Evolutionary conservation across 2,113 vertebrate genomes (phyloP).

Genomic region (Python bivittatus): DNA sequence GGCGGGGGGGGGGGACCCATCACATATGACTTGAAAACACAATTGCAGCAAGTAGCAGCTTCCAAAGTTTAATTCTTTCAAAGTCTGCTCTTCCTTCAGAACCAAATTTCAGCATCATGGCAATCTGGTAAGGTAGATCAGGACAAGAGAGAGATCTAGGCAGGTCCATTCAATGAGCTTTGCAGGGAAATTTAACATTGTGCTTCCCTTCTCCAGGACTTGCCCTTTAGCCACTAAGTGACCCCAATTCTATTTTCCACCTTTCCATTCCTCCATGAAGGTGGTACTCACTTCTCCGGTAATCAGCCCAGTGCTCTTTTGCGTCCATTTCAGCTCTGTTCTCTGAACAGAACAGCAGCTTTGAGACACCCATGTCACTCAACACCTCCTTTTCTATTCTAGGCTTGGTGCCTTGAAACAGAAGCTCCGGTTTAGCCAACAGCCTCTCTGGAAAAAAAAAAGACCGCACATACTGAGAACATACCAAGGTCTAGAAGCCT

Average conservation of each 20-base stretch:
- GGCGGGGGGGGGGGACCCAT: too few relatives aligned
- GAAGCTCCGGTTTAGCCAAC: neutral
- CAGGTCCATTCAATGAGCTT: neutral
- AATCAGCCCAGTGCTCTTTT: neutral
- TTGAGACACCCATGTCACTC: neutral
- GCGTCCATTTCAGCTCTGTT: neutral
- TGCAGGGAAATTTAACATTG: neutral
- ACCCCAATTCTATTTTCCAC: too few relatives aligned
- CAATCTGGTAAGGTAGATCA: neutral
- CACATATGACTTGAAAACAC: neutral
- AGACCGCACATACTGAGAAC: neutral
- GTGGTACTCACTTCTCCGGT: neutral
- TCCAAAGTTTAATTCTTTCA: neutral
- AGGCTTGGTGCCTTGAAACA: neutral
- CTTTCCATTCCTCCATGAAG: neutral
- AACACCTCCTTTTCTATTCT: neutral
- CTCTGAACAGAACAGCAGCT: neutral
- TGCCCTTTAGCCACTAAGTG: too few relatives aligned
- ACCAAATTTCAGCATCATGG: neutral
- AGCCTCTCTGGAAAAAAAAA: neutral
- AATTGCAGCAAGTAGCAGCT: neutral
- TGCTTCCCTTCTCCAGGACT: neutral
- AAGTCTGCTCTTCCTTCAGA: neutral
- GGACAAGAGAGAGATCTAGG: neutral
- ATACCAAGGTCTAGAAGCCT: neutral